A percentile compares a stretch with the other conserved stretches of the same genome.
Evolutionary conservation across 2,797 vertebrate species (phyloP).

Genomic region (Alectoris magna): DNA sequence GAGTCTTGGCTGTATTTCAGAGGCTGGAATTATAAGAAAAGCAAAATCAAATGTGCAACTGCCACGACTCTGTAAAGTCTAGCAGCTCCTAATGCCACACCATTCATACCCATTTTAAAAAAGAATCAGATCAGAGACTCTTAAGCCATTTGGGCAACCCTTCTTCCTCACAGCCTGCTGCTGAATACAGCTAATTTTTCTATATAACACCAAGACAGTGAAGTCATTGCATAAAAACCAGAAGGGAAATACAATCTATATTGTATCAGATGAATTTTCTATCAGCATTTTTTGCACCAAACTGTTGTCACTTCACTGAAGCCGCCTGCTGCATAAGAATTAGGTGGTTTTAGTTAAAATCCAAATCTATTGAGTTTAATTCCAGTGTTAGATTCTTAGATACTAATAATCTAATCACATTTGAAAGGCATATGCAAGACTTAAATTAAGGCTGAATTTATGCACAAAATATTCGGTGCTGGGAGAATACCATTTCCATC

Average conservation of each 20-base stretch:
- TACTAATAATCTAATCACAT: neutral
- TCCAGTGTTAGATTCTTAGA: neutral
- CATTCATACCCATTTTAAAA: neutral
- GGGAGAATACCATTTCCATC: neutral
- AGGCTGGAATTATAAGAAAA: neutral
- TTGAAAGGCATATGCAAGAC: neutral
- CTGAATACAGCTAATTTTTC: neutral
- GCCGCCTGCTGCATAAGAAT: neutral
- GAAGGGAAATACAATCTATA: neutral
- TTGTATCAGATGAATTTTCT: neutral
- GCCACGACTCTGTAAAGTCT: neutral
- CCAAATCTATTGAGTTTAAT: neutral
- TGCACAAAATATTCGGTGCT: neutral
- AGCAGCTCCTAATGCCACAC: neutral
- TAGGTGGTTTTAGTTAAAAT: neutral
- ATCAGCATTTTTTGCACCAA: neutral
- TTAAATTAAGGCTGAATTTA: conserved; percentile 3
- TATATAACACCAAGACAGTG: neutral
- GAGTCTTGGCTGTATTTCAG: conserved; percentile 7
- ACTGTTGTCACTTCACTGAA: neutral
- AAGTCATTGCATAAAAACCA: neutral
- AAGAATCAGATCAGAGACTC: neutral
- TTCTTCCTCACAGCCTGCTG: neutral
- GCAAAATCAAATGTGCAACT: neutral
- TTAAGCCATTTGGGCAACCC: neutral